Evolutionary conservation across 2,888 invertebrate species (phyloP).

Genomic region (Helobdella robusta): DNA sequence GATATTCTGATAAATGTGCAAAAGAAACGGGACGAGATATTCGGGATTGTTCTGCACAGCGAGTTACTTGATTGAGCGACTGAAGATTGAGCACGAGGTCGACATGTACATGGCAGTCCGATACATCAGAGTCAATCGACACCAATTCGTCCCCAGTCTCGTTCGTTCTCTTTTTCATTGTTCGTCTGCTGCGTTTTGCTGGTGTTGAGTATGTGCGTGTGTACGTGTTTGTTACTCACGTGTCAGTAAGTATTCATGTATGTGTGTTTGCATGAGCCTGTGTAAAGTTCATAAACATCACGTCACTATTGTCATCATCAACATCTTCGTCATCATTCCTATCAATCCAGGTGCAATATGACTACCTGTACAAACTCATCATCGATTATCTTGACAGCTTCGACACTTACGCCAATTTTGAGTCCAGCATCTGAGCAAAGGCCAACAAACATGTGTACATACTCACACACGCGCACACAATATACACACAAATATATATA

Average conservation of each 20-base stretch:
- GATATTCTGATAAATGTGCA: too few species aligned
- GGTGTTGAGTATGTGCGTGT: neutral
- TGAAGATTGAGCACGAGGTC: constrained; percentile 46
- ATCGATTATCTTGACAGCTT: constrained; percentile 37
- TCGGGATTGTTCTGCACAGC: constrained; percentile 46
- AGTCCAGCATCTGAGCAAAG: constrained; percentile 23
- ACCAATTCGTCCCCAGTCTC: constrained; percentile 42
- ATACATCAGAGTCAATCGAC: constrained; percentile 45
- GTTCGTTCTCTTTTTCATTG: constrained; percentile 31
- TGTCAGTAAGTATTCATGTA: neutral
- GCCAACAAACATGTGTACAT: neutral
- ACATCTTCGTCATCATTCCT: too few species aligned
- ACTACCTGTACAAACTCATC: constrained; percentile 38
- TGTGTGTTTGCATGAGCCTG: too few species aligned
- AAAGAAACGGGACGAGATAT: constrained; percentile 47
- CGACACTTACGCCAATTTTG: constrained; percentile 38
- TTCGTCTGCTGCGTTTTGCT: constrained; percentile 7
- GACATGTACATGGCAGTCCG: constrained; percentile 47
- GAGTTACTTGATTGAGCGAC: constrained; percentile 43
- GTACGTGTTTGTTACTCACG: too few species aligned
- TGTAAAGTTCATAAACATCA: too few species aligned
- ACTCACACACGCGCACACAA: too few species aligned
- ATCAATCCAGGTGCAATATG: constrained; percentile 39
- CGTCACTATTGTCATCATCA: too few species aligned
- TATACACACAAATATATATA: too few species aligned